phyloP scores from a whole-genome alignment of 2,888 invertebrate species.

The Phasia obesa region DNA sequence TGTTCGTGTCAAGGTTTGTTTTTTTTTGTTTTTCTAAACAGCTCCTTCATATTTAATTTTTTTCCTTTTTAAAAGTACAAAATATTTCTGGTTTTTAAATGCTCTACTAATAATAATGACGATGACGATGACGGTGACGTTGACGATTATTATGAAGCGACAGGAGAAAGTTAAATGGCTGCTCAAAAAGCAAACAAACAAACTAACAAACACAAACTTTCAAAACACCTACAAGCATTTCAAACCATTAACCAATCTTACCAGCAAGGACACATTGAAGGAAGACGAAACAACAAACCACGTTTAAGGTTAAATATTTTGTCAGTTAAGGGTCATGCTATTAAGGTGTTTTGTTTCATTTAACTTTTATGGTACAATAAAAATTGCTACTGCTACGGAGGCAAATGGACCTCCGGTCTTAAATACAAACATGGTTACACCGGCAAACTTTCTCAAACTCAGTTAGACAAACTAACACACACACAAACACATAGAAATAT shows the following conservation, averaged over 20 bases:
- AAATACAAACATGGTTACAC: neutral
- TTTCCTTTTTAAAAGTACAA: constrained; percentile 3
- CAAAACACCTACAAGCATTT: constrained; percentile 23
- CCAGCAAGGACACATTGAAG: constrained; percentile 15
- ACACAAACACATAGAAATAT: neutral
- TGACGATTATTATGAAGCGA: constrained; percentile 42
- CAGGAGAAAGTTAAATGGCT: constrained; percentile 47
- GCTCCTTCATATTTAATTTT: neutral
- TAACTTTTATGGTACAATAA: constrained; percentile 71
- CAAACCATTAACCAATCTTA: constrained; percentile 3
- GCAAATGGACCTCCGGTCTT: constrained; percentile 37
- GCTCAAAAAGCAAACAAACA: neutral
- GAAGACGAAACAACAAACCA: constrained; percentile 52
- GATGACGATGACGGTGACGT: constrained; percentile 30
- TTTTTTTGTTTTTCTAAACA: neutral
- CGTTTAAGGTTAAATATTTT: constrained; percentile 65
- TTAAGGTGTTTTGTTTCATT: constrained; percentile 74
- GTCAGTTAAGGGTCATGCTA: constrained; percentile 69
- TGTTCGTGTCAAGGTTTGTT: constrained; percentile 1
- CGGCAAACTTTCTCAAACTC: neutral
- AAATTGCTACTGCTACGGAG: constrained; percentile 39
- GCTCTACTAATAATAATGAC: constrained; percentile 27
- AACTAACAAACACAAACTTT: neutral
- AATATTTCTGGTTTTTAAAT: constrained; percentile 32
- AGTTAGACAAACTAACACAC: neutral